These are phyloP conservation scores for Tympanuchus pallidicinctus DNA, from an alignment of 2,113 vertebrate genomes.

Conservation along the genomic window DNA sequence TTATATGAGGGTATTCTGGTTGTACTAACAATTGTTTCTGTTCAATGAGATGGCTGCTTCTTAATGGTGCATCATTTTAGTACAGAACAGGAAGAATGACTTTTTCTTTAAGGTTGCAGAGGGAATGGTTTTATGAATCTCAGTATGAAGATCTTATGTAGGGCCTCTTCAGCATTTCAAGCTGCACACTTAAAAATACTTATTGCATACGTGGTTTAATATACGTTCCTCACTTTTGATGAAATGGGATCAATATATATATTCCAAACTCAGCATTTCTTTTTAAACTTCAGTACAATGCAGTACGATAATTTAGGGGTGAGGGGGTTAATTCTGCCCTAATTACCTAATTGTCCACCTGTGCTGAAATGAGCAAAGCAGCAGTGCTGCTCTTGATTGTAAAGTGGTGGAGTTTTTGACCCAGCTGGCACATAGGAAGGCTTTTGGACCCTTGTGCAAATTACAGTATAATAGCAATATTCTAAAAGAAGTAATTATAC, in stretches of 20 bases:
- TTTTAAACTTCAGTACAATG: not conserved
- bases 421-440: slow-evolving; percentile 24
- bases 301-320: not conserved
- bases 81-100: not conserved
- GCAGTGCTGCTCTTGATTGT: slow-evolving; percentile 9
- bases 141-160: not conserved
- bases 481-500: slow-evolving; percentile 49
- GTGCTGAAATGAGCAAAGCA: slow-evolving; percentile 17
- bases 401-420: slow-evolving; percentile 27
- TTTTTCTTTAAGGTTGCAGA: not conserved
- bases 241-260: not conserved
- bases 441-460: slow-evolving; percentile 41
- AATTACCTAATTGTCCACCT: slow-evolving; percentile 15
- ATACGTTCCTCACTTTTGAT: not conserved
- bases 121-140: not conserved
- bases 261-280: not conserved
- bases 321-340: slow-evolving; percentile 35
- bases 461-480: slow-evolving; percentile 38
- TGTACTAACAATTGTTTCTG: slow-evolving; percentile 22
- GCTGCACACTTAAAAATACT: not conserved
- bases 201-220: not conserved
- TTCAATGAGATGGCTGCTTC: not conserved
- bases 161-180: slow-evolving; percentile 1
- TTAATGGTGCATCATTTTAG: not conserved
- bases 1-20: not conserved